Percentiles rank a stretch among this genome's conserved stretches.
phyloP scores from a whole-genome alignment of 2,888 invertebrate species.

The Catocala sponsa region DNA sequence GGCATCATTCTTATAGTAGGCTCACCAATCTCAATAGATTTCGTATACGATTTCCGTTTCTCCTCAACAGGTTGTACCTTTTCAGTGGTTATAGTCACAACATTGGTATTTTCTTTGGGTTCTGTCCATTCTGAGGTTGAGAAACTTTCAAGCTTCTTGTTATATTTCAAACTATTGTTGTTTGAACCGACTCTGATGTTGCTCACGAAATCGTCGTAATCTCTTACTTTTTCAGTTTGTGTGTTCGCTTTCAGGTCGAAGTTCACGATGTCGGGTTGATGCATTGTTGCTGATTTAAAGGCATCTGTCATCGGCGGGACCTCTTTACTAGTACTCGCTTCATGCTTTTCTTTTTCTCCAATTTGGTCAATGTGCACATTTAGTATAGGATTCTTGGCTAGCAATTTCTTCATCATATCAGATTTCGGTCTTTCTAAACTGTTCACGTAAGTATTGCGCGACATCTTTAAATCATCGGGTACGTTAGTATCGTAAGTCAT shows the following conservation, averaged over 20 bases:
- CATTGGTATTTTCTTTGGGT: constrained; percentile 71
- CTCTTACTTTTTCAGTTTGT: constrained; percentile 67
- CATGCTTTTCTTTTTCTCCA: constrained; percentile 61
- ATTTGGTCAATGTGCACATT: constrained; percentile 81
- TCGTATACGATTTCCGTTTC: constrained; percentile 78
- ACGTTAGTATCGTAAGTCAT: constrained; percentile 88
- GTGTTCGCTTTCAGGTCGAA: constrained; percentile 79
- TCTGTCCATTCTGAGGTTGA: constrained; percentile 72
- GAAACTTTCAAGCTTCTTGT: constrained; percentile 70
- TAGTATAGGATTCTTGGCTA: constrained; percentile 84
- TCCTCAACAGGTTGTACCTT: constrained; percentile 71
- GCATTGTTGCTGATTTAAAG: constrained; percentile 74
- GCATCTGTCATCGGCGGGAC: constrained; percentile 70
- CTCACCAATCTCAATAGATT: constrained; percentile 84
- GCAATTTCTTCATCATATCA: constrained; percentile 88
- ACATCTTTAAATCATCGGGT: constrained; percentile 90
- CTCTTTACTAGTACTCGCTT: constrained; percentile 72
- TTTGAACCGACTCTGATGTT: constrained; percentile 84
- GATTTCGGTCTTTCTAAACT: constrained; percentile 90
- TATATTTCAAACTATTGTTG: constrained; percentile 77
- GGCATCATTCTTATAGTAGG: constrained; percentile 75
- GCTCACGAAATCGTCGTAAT: constrained; percentile 83
- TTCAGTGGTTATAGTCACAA: constrained; percentile 82
- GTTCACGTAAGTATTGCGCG: constrained; percentile 88
- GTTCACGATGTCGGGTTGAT: constrained; percentile 85